phyloP scores from a whole-genome alignment of 2,797 vertebrate species.

The Lophotriccus pileatus region DNA sequence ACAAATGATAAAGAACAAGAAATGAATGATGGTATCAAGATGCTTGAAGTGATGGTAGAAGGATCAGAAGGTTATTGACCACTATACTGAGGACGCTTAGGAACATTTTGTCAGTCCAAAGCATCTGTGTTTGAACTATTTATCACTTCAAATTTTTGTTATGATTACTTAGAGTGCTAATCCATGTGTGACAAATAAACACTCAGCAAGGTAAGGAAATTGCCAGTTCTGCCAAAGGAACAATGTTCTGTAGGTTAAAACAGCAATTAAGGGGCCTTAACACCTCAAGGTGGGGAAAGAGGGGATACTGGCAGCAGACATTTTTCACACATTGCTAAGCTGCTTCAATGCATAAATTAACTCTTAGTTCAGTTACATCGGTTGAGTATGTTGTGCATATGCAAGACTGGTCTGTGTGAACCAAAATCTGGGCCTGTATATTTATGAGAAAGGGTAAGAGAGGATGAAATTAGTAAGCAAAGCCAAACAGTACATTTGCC shows the following conservation, averaged over 20 bases:
- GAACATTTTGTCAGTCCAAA: slow-evolving; percentile 51
- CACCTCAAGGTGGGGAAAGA: not conserved
- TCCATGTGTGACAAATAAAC: slow-evolving; percentile 56
- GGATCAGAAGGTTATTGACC: not conserved
- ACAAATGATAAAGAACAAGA: not conserved
- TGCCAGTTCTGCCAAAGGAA: slow-evolving; percentile 70
- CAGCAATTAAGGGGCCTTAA: slow-evolving; percentile 75
- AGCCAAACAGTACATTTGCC: not conserved
- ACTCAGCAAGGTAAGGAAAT: slow-evolving; percentile 65
- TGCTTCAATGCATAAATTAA: slow-evolving; percentile 67
- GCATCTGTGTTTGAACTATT: slow-evolving; percentile 60
- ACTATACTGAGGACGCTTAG: slow-evolving; percentile 8
- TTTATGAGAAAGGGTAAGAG: slow-evolving; percentile 34
- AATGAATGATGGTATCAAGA: not conserved
- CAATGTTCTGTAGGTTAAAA: slow-evolving; percentile 77
- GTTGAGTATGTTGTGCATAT: not conserved
- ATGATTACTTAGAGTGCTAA: slow-evolving; percentile 33
- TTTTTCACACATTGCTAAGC: slow-evolving; percentile 74
- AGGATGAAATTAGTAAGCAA: slow-evolving; percentile 33
- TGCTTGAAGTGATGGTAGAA: not conserved
- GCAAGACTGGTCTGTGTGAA: slow-evolving; percentile 35
- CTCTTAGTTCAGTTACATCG: slow-evolving; percentile 35
- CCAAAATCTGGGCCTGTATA: not conserved
- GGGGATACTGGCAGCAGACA: slow-evolving; percentile 46
- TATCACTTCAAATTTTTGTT: slow-evolving; percentile 67